These are phyloP conservation scores for Sepiola atlantica DNA, from an alignment of 2,888 invertebrate species.

Conservation along the genomic window DNA sequence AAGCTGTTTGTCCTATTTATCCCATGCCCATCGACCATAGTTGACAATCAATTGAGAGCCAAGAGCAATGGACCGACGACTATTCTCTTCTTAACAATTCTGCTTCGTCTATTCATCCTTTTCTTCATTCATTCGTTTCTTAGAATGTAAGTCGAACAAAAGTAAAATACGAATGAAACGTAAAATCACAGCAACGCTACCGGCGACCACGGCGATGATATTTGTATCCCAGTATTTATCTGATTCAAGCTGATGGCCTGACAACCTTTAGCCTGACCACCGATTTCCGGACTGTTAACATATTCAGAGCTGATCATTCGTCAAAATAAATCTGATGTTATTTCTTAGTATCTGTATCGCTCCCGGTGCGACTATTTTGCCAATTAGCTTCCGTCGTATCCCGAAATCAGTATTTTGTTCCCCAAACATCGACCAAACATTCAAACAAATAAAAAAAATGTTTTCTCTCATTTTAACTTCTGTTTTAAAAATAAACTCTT, in stretches of 20 bases:
- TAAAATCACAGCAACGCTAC: background rate
- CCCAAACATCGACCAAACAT: background rate
- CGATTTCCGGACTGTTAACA: background rate
- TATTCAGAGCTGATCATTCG: background rate
- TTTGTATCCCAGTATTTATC: background rate
- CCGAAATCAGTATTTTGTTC: background rate
- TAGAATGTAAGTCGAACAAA: conserved; percentile 15
- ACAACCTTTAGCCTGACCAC: background rate
- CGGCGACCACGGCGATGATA: background rate
- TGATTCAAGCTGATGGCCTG: background rate
- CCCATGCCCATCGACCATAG: background rate
- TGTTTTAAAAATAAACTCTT: background rate
- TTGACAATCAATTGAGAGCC: background rate
- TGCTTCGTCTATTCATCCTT: background rate
- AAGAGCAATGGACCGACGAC: background rate
- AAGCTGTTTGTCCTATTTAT: background rate
- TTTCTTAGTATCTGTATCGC: background rate
- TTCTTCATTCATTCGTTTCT: background rate
- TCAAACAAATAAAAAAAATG: background rate
- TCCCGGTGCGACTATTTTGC: background rate
- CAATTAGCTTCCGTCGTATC: background rate
- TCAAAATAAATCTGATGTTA: background rate
- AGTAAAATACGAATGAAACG: background rate
- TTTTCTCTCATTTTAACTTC: background rate
- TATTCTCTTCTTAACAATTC: background rate